phyloP scores from a whole-genome alignment of 2,888 invertebrate species.

The Epistrophella euchroma region DNA sequence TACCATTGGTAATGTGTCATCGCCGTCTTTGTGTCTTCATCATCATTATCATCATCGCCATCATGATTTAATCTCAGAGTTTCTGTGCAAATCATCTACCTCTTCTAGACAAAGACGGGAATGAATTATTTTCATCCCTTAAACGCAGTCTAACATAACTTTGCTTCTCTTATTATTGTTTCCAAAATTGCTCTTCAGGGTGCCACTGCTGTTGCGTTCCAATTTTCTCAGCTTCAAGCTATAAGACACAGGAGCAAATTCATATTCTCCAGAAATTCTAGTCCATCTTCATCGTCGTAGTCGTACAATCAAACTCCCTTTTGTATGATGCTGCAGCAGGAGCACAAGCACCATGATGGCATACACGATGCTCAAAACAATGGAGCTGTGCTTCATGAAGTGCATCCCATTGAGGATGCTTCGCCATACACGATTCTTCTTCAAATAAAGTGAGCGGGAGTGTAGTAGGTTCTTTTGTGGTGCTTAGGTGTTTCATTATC shows the following conservation, averaged over 20 bases:
- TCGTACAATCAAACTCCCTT: slow-evolving; percentile 51
- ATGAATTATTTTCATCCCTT: slow-evolving; percentile 64
- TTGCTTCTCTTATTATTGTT: slow-evolving; percentile 72
- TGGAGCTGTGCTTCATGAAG: slow-evolving; percentile 63
- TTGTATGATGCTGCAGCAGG: slow-evolving; percentile 34
- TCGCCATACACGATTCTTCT: slow-evolving; percentile 58
- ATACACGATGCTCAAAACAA: slow-evolving; percentile 51
- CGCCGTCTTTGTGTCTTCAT: slow-evolving; percentile 24
- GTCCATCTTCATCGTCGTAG: neutral
- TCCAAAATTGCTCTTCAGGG: slow-evolving; percentile 68
- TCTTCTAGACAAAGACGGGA: slow-evolving; percentile 25
- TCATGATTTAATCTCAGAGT: slow-evolving; percentile 29
- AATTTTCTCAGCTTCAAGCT: slow-evolving; percentile 64
- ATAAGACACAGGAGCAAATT: slow-evolving; percentile 32
- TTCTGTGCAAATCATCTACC: slow-evolving; percentile 1
- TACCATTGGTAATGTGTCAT: slow-evolving; percentile 33
- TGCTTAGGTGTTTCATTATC: slow-evolving; percentile 75
- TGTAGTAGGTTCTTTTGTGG: slow-evolving; percentile 63
- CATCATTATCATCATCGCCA: slow-evolving; percentile 35
- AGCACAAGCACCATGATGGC: slow-evolving; percentile 10
- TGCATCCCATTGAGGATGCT: slow-evolving; percentile 67
- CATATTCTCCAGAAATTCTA: slow-evolving; percentile 39
- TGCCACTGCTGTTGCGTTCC: slow-evolving; percentile 56
- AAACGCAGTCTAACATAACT: slow-evolving; percentile 57
- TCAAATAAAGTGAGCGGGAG: slow-evolving; percentile 45